Base-by-base conservation (phyloP, 2,888 invertebrate genomes). In the Tipula vernalis region DNA sequence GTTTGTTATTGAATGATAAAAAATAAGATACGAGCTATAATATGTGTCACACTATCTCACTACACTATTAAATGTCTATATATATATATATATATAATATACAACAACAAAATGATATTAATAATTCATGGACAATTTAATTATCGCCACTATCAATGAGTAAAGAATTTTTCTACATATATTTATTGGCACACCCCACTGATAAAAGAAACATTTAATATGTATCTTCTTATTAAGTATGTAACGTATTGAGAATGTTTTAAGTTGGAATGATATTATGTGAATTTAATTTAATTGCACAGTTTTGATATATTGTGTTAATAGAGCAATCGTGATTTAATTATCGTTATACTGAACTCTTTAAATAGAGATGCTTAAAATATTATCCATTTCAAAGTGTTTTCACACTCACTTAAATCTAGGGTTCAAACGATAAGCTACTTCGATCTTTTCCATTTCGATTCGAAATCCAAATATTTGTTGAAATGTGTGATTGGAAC, bases 51-150 rank as follows among this genome's bases (percentile, higher is more conserved):
- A 71, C 71, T 71, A 71, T 71, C 71, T 28, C 12, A 28, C 28
- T n/a, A 71, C 71, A 18, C 71, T 71, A 5, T 71, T 10, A 4
- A 51, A 28, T 28, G 28, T 28, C 28, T 57, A 71, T 10, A 71
- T 18, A 10, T 28, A 28, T 71, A 28, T 28, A 6, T 71, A 71
- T 71, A 71, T 71, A 71, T 57, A 10, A 28, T 71, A 10, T 71
- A 71, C 71, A 71, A 71, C 71, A 71, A 71, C 71, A 71, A 71
- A 28, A 10, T 28, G 12, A 71, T 71, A 71, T 71, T 71, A 71
- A 71, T 71, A 71, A 71, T 71, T 71, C 71, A 71, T 71, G 71
- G 71, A 71, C 71, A 71, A 71, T 71, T 71, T 71, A 71, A 71
- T 71, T 71, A 71, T 71, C 71, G 28, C 71, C 71, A 71, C 28